Evolutionary conservation across 2,797 vertebrate species (phyloP).

Genomic region (Girardinus metallicus): DNA sequence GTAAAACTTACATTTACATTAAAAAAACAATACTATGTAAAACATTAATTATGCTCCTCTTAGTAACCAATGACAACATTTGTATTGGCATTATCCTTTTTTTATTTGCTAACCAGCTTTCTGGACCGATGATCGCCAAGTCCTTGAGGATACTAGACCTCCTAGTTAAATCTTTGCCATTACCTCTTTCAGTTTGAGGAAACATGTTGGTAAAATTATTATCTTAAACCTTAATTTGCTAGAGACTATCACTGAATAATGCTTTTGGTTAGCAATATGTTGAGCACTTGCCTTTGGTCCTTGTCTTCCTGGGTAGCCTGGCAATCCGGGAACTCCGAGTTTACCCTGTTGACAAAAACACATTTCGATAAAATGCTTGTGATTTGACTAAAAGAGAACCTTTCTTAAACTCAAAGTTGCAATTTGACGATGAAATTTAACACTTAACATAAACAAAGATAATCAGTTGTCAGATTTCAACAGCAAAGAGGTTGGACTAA

Average conservation of each 20-base stretch:
- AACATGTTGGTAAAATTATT: not conserved
- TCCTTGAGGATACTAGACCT: not conserved
- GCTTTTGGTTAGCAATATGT: not conserved
- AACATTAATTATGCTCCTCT: not conserved
- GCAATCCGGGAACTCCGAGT: conserved; percentile 95
- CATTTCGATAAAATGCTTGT: not conserved
- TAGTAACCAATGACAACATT: not conserved
- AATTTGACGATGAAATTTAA: not conserved
- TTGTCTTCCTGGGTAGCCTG: conserved; percentile 96
- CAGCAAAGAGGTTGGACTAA: not conserved
- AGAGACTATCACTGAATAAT: not conserved
- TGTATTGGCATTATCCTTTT: not conserved
- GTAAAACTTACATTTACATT: too few species aligned
- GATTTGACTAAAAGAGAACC: not conserved
- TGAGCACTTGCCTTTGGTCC: conserved; percentile 89
- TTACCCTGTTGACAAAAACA: conserved; percentile 86
- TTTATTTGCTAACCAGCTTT: not conserved
- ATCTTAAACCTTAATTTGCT: not conserved
- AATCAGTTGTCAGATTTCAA: not conserved
- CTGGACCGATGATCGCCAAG: not conserved
- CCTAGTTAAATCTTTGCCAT: not conserved
- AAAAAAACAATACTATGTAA: not conserved
- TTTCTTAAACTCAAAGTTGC: not conserved
- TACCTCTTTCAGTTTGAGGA: not conserved
- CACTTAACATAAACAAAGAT: not conserved